Conservation (phyloP, 2,797 vertebrate species). For the Buphagus erythrorhynchus region DNA sequence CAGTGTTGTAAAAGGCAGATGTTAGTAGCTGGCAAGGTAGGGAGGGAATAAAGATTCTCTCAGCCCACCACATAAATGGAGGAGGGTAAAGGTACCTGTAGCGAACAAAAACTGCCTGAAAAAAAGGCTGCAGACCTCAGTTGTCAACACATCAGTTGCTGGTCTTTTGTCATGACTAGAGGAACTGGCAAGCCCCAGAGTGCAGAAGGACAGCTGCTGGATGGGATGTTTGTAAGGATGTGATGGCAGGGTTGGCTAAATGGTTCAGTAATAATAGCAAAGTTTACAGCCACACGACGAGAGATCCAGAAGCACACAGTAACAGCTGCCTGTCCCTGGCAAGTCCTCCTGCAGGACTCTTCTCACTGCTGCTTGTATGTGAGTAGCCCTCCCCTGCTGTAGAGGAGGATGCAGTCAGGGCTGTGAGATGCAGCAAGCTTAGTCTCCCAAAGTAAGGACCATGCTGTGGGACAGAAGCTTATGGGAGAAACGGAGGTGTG, state of each 20-base stretch:
- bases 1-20: background rate
- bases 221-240: background rate
- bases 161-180: background rate
- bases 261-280: background rate
- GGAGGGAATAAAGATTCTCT: background rate
- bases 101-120: background rate
- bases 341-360: background rate
- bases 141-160: background rate
- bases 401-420: background rate
- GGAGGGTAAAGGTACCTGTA: background rate
- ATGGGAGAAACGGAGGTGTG: background rate
- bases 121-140: background rate
- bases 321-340: accelerated
- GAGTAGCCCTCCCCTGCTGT: background rate
- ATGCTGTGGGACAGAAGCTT: background rate
- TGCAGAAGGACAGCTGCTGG: background rate
- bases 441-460: background rate
- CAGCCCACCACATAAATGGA: background rate
- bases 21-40: background rate
- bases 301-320: accelerated
- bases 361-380: background rate
- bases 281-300: accelerated
- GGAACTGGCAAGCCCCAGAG: background rate
- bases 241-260: background rate
- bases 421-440: background rate